Conservation (phyloP, 2,797 vertebrate species). For the Bovichtus diacanthus region DNA sequence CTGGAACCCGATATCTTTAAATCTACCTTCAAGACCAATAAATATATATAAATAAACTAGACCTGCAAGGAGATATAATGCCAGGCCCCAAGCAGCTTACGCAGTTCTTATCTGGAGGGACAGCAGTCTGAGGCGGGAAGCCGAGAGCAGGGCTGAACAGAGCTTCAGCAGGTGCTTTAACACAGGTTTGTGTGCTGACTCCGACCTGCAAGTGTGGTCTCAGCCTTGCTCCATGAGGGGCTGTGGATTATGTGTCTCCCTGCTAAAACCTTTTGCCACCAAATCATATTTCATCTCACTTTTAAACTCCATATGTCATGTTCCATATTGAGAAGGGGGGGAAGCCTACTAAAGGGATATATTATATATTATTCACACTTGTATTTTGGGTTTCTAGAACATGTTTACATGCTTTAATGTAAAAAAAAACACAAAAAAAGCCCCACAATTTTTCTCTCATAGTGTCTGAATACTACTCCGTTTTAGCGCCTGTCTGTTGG, state of each 20-base stretch:
- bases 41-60: not conserved
- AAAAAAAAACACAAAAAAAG: not conserved
- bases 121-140: not conserved
- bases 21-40: not conserved
- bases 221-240: not conserved
- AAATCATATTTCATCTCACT: constrained; percentile 11
- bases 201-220: not conserved
- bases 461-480: not conserved
- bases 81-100: not conserved
- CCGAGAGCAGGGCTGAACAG: not conserved
- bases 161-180: constrained; percentile 5
- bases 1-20: not conserved
- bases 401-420: not conserved
- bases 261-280: not conserved
- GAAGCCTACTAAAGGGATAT: no score
- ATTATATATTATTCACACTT: no score
- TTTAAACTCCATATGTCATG: not conserved
- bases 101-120: not conserved
- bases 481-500: not conserved
- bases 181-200: not conserved
- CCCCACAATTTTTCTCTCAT: no score
- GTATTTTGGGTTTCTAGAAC: not conserved
- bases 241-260: not conserved
- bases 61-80: not conserved
- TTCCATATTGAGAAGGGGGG: not conserved